These are phyloP conservation scores for Desmodus rotundus DNA, from an alignment of 2,113 vertebrate species.

Conservation along the genomic window DNA sequence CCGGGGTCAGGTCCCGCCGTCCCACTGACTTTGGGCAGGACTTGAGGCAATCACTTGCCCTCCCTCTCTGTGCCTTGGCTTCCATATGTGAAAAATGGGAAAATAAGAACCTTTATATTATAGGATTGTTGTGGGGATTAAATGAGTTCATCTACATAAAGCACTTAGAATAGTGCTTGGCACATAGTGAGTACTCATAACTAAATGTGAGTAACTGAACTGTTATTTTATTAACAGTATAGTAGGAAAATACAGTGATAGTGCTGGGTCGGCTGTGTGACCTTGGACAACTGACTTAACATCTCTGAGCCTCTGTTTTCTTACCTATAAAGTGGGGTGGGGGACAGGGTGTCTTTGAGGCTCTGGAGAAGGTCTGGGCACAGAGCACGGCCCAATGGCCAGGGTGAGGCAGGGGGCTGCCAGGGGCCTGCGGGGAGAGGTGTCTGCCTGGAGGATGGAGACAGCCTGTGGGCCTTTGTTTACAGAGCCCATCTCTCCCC, in stretches of 20 bases:
- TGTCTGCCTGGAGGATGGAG: conserved; percentile 69
- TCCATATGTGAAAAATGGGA: background rate
- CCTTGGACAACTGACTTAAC: background rate
- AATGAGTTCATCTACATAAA: background rate
- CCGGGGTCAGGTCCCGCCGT: background rate
- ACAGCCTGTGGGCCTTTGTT: conserved; percentile 81
- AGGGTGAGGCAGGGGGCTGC: background rate
- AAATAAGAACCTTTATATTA: background rate
- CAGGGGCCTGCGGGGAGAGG: background rate
- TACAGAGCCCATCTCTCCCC: conserved; percentile 81
- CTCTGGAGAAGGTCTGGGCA: background rate
- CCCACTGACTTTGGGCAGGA: background rate
- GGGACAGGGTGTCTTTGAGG: background rate
- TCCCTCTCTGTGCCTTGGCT: background rate
- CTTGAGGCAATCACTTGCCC: background rate
- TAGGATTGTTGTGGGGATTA: background rate
- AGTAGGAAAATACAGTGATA: background rate
- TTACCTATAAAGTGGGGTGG: background rate
- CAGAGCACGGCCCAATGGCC: background rate
- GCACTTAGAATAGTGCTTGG: background rate
- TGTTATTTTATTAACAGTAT: background rate
- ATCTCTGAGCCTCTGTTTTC: background rate
- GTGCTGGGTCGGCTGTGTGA: background rate
- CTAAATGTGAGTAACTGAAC: background rate
- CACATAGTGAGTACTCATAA: too few relatives aligned